A percentile compares a stretch with the other conserved stretches of the same genome.
These are phyloP conservation scores for Ceratosolen fusciceps DNA, from an alignment of 1,140 invertebrate genomes.

Conservation along the genomic window DNA sequence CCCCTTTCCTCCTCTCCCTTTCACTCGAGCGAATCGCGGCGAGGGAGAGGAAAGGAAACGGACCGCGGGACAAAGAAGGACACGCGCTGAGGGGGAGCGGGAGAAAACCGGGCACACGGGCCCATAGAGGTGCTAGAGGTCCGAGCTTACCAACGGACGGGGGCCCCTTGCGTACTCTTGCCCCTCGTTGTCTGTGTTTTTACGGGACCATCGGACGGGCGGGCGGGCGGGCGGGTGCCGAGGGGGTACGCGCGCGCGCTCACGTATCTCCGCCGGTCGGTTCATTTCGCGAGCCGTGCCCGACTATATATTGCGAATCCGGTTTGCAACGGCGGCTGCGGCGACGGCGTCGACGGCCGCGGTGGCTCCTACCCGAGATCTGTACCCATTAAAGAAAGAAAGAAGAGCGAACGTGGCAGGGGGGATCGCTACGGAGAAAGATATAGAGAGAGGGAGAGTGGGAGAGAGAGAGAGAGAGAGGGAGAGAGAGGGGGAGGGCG, in stretches of 20 bases:
- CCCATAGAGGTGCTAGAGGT: neutral
- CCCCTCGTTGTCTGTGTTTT: too few species aligned
- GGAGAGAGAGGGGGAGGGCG: slow-evolving; percentile 27
- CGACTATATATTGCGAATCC: slow-evolving; percentile 67
- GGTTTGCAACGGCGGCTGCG: slow-evolving; percentile 59
- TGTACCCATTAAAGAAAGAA: slow-evolving; percentile 45
- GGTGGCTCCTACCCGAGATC: slow-evolving; percentile 32
- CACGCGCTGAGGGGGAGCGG: slow-evolving; percentile 32
- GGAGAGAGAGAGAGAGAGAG: neutral
- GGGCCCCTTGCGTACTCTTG: too few species aligned
- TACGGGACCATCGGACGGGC: too few species aligned
- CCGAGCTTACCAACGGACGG: too few species aligned
- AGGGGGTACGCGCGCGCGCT: neutral
- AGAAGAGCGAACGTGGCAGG: slow-evolving; percentile 17
- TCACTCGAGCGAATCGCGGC: slow-evolving; percentile 56
- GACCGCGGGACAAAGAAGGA: slow-evolving; percentile 27
- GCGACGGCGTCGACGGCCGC: slow-evolving; percentile 49
- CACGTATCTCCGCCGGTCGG: slow-evolving; percentile 50
- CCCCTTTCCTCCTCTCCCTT: slow-evolving; percentile 58
- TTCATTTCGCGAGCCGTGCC: slow-evolving; percentile 38
- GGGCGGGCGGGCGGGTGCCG: neutral
- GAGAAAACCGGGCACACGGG: slow-evolving; percentile 35
- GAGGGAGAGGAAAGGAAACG: slow-evolving; percentile 51
- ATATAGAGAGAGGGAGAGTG: slow-evolving; percentile 11
- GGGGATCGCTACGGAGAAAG: too few species aligned